phyloP scores from a whole-genome alignment of 1,140 invertebrate genomes.

The Zaprionus kolodkinae region DNA sequence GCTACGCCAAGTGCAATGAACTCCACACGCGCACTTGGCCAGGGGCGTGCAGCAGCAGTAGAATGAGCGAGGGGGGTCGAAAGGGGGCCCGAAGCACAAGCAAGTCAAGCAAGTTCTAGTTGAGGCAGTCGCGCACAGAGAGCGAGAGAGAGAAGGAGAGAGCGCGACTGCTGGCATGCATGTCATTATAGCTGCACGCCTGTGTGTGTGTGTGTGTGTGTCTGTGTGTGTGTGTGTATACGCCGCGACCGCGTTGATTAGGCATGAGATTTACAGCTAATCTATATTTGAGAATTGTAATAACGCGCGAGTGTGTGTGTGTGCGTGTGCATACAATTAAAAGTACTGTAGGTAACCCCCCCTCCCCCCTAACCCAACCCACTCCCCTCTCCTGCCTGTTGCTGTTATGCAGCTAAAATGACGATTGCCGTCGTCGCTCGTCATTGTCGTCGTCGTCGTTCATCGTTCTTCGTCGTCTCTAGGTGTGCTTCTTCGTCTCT shows the following conservation, averaged over 20 bases:
- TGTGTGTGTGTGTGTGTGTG: background rate
- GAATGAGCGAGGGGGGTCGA: background rate
- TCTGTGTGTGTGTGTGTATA: slow-evolving; percentile 28
- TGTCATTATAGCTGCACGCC: slow-evolving; percentile 22
- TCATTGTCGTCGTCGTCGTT: slow-evolving; percentile 12
- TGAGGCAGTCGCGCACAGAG: slow-evolving; percentile 64
- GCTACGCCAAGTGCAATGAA: slow-evolving; percentile 79
- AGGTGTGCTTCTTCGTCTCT: background rate
- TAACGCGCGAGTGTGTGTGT: slow-evolving; percentile 22
- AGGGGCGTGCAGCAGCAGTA: background rate
- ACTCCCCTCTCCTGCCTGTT: background rate
- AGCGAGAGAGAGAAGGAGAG: slow-evolving; percentile 1
- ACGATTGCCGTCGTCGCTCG: slow-evolving; percentile 25
- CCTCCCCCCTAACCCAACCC: background rate
- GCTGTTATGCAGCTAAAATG: slow-evolving; percentile 14
- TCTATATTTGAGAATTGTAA: slow-evolving; percentile 68
- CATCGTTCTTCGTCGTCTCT: slow-evolving; percentile 12
- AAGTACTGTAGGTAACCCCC: slow-evolving; percentile 35
- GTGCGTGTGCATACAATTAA: slow-evolving; percentile 33
- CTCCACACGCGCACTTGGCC: slow-evolving; percentile 37
- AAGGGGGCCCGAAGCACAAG: slow-evolving; percentile 33
- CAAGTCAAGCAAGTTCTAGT: slow-evolving; percentile 82
- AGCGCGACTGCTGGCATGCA: slow-evolving; percentile 19
- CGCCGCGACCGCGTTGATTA: slow-evolving; percentile 55
- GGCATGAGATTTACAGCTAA: slow-evolving; percentile 71